These are phyloP conservation scores for Ctenochaetus hawaiiensis DNA, from an alignment of 2,797 vertebrate genomes.

Conservation along the genomic window DNA sequence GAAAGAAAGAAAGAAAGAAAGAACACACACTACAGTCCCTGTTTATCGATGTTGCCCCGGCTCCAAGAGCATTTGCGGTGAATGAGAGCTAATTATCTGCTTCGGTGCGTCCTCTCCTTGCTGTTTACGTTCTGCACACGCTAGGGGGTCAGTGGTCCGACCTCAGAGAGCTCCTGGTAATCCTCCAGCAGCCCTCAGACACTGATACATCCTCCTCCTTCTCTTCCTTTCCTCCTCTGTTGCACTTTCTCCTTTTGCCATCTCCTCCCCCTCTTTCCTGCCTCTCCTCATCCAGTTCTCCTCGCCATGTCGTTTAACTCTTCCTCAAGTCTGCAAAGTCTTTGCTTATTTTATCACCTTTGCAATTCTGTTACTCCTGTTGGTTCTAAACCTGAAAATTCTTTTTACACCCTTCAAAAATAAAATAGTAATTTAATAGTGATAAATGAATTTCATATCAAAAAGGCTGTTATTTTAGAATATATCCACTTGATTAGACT, in stretches of 20 bases:
- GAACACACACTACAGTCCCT: constrained; percentile 78
- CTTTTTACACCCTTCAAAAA: background rate
- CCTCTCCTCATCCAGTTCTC: constrained; percentile 46
- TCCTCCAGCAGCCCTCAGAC: constrained; percentile 83
- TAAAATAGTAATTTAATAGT: too few relatives aligned
- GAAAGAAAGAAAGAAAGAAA: constrained; percentile 11
- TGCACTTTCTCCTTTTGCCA: constrained; percentile 66
- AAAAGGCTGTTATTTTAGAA: background rate
- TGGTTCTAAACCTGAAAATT: background rate
- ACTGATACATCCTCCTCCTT: constrained; percentile 85
- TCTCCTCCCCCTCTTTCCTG: constrained; percentile 63
- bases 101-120: constrained; percentile 75
- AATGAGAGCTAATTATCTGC: constrained; percentile 91
- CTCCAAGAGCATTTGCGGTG: constrained; percentile 84
- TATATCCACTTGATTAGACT: background rate
- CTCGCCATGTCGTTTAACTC: constrained; percentile 50
- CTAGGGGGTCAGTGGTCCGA: constrained; percentile 90
- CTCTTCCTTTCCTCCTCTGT: constrained; percentile 75
- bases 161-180: constrained; percentile 82
- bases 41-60: constrained; percentile 75
- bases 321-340: constrained; percentile 67
- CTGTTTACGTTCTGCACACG: constrained; percentile 94
- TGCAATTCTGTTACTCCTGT: background rate
- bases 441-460: background rate
- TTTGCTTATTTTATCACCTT: constrained; percentile 33